Base-by-base conservation (phyloP, 2,113 vertebrate genomes). In the Paratilapia polleni region DNA sequence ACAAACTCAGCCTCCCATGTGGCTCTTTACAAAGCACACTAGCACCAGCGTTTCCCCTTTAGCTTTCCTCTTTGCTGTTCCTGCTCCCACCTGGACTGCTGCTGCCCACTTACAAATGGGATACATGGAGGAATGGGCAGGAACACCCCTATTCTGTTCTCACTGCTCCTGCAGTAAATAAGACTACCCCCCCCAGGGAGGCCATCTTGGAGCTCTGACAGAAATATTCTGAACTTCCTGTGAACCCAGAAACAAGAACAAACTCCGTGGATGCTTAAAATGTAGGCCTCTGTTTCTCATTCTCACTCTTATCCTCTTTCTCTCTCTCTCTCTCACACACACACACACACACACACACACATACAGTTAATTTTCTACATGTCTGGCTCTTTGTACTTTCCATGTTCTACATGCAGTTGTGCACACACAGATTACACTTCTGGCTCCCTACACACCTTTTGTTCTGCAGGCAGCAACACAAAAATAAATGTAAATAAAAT, bases 141-240 rank as follows among this genome's bases (percentile, higher is more conserved):
- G 85, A 91, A 91, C 77, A 58, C 74, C 77, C 31, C 64, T 43
- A 5, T 8, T 52, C 52, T 83, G 26, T 75, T 75, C 70, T 43
- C 28, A 11, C 19, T 77, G 1, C 82, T 54, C 56, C 66, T 78
- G 56, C 1, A 1, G 73, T 81, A 76, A 83, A 77, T 41, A 75
- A 47, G 61, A 43, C 26, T 22, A 5, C 22, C 31, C 77, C n/a
- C n/a, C 58, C 28, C 17, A 52, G 58, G 74, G 80, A 89, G 81
- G 31, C 22, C n/a, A 5, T 6, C 10, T 58, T 92, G 91, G 89
- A 83, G 24, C 1, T 4, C 77, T 77, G 57, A 80, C 85, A 87
- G 78, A 88, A 86, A 88, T 86, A 83, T 84, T 84, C 10, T 88
- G 92, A 90, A 93, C 92, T 90, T 85, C 52, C 80, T 64, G 34